These are phyloP conservation scores for Raja brachyura DNA, from an alignment of 2,113 vertebrate genomes.

Conservation along the genomic window DNA sequence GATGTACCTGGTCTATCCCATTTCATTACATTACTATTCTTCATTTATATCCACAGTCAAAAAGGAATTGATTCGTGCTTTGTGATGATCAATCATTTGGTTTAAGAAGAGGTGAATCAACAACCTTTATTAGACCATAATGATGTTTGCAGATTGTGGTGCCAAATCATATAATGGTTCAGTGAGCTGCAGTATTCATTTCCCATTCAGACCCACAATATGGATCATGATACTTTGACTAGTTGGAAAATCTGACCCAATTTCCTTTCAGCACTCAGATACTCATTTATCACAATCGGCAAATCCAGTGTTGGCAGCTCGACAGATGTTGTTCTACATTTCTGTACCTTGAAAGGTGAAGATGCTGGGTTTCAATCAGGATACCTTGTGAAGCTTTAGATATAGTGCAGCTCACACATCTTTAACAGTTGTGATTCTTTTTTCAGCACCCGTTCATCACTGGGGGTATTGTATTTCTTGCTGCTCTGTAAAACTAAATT, in stretches of 20 bases:
- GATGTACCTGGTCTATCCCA: neutral
- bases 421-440: neutral
- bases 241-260: neutral
- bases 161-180: neutral
- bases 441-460: neutral
- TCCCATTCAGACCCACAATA: neutral
- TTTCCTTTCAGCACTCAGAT: neutral
- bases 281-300: neutral
- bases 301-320: neutral
- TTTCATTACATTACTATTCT: neutral
- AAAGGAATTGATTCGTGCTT: conserved; percentile 7
- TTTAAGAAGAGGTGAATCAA: neutral
- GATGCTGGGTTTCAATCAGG: neutral
- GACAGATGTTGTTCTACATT: neutral
- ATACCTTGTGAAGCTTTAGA: neutral
- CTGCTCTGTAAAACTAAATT: neutral
- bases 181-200: neutral
- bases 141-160: neutral
- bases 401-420: neutral
- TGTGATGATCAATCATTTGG: conserved; percentile 29
- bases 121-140: conserved; percentile 12
- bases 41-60: conserved; percentile 19
- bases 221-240: neutral
- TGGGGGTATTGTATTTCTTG: neutral
- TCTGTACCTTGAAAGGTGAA: neutral